Conservation (phyloP, 2,797 vertebrate species). For the Hoplostethus mediterraneus region DNA sequence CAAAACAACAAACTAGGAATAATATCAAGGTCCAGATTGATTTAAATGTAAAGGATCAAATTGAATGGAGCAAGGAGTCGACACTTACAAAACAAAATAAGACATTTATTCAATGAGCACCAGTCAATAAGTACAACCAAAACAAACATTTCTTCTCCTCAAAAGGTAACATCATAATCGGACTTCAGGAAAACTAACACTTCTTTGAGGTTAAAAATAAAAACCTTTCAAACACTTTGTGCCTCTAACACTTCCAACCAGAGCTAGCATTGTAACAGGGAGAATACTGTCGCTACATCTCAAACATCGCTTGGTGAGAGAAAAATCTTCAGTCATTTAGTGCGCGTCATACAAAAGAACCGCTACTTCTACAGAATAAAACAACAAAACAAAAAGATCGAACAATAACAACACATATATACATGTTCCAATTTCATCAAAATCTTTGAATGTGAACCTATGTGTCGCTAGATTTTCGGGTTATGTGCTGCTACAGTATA, state of each 20-base stretch:
- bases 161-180: conserved; percentile 45
- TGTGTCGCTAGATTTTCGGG: conserved; percentile 45
- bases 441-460: conserved; percentile 38
- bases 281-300: conserved; percentile 36
- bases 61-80: neutral
- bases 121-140: conserved; percentile 72
- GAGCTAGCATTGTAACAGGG: conserved; percentile 24
- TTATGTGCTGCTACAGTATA: conserved; percentile 66
- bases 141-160: conserved; percentile 27
- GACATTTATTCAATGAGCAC: conserved; percentile 82
- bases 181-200: conserved; percentile 43
- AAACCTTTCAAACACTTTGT: conserved; percentile 35
- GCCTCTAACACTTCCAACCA: conserved; percentile 6
- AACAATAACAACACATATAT: conserved; percentile 30
- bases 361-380: conserved; percentile 54
- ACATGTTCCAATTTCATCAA: conserved; percentile 49
- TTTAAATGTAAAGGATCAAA: too few species aligned
- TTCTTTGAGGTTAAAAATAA: conserved; percentile 25
- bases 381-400: conserved; percentile 8
- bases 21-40: too few species aligned
- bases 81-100: conserved; percentile 60
- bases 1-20: too few species aligned
- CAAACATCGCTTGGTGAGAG: conserved; percentile 33
- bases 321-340: conserved; percentile 51
- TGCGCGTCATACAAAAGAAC: conserved; percentile 51